These are phyloP conservation scores for Zaprionus lineosus DNA, from an alignment of 2,888 invertebrate species.

Conservation along the genomic window DNA sequence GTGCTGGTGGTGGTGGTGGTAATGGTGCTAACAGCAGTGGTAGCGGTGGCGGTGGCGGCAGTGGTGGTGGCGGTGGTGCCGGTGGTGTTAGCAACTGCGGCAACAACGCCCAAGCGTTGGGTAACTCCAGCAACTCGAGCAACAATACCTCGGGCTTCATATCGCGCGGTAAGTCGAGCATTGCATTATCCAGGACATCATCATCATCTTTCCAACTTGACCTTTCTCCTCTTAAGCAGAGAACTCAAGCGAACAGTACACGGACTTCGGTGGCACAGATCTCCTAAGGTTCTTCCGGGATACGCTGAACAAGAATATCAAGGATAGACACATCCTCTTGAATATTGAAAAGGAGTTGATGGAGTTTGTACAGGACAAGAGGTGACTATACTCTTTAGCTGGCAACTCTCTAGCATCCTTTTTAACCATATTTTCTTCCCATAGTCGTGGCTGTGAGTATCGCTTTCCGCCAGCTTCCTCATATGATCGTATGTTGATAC, in stretches of 20 bases:
- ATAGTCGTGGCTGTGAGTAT: slow-evolving; percentile 87
- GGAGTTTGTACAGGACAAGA: slow-evolving; percentile 91
- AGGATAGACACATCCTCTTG: slow-evolving; percentile 92
- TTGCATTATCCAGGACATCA: slow-evolving; percentile 45
- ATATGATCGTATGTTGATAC: slow-evolving; percentile 97
- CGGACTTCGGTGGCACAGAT: slow-evolving; percentile 90
- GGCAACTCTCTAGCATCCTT: slow-evolving; percentile 5
- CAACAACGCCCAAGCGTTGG: slow-evolving; percentile 30
- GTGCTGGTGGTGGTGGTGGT: slow-evolving; percentile 14
- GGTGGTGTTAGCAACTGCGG: slow-evolving; percentile 23
- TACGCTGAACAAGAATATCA: slow-evolving; percentile 94
- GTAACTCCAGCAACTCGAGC: slow-evolving; percentile 69
- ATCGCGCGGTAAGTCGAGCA: slow-evolving; percentile 84
- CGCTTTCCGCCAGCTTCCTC: slow-evolving; percentile 97
- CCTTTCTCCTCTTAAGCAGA: no score
- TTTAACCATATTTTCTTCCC: slow-evolving; percentile 34
- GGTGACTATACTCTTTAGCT: slow-evolving; percentile 85
- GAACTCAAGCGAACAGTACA: slow-evolving; percentile 89
- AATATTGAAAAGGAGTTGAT: slow-evolving; percentile 94
- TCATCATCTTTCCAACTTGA: slow-evolving; percentile 80
- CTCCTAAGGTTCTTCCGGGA: slow-evolving; percentile 94
- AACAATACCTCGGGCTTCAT: slow-evolving; percentile 85
- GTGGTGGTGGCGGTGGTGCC: neutral
- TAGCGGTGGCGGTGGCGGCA: slow-evolving; percentile 43
- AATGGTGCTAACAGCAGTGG: slow-evolving; percentile 44